Percentiles rank a stretch among this genome's conserved stretches.
Conservation (phyloP, 35 echinoderm and acorn worm species). For the Heliocidaris tuberculata region DNA sequence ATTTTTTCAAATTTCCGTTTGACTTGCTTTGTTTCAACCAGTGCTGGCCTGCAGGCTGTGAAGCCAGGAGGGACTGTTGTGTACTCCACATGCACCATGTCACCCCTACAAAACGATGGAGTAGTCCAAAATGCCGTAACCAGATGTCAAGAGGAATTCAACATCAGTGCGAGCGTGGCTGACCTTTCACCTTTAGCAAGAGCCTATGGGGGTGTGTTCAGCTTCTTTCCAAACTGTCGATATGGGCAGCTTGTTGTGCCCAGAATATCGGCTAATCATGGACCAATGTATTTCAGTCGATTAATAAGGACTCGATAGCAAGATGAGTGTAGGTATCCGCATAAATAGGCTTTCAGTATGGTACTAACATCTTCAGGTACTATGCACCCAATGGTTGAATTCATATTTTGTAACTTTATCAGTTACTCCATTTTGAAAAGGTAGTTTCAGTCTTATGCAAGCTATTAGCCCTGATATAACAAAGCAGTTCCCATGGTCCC, state of each 20-base stretch:
- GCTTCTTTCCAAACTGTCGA: constrained; percentile 54
- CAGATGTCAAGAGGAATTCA: constrained; percentile 54
- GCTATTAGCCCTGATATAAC: too few species aligned
- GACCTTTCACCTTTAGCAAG: constrained; percentile 85
- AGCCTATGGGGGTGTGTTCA: constrained; percentile 59
- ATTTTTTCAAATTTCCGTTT: constrained; percentile 1
- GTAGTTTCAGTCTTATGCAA: too few species aligned
- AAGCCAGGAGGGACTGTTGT: constrained; percentile 89
- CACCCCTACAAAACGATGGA: constrained; percentile 85
- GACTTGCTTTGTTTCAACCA: constrained; percentile 45
- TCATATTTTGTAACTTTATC: not conserved
- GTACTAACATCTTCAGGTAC: not conserved
- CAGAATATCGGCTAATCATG: constrained; percentile 74
- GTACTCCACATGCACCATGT: constrained; percentile 91
- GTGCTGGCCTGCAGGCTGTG: constrained; percentile 80
- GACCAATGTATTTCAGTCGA: constrained; percentile 94
- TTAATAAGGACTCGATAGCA: constrained; percentile 40
- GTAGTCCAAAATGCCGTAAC: constrained; percentile 72
- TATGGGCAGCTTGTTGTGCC: constrained; percentile 91
- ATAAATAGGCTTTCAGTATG: not conserved
- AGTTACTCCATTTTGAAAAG: too few species aligned
- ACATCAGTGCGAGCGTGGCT: constrained; percentile 63
- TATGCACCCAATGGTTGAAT: not conserved
- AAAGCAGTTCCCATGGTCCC: too few species aligned
- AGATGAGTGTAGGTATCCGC: not conserved